These are phyloP conservation scores for Chrysotoxum bicinctum DNA, from an alignment of 2,888 invertebrate genomes.

Conservation along the genomic window DNA sequence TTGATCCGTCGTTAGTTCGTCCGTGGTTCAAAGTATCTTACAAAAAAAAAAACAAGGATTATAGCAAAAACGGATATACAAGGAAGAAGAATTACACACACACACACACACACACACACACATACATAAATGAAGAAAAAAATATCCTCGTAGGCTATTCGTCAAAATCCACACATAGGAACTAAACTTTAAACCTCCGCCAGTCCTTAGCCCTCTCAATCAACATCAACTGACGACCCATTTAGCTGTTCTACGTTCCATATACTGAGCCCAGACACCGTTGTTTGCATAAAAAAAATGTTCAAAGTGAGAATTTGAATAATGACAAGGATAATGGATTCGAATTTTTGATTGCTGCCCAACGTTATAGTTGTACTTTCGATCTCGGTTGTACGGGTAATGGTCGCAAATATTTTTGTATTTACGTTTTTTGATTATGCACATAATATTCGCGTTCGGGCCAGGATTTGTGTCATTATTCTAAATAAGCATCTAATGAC, in stretches of 20 bases:
- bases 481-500: constrained; percentile 51
- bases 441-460: constrained; percentile 16
- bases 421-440: not conserved
- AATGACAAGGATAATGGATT: constrained; percentile 60
- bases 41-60: constrained; percentile 34
- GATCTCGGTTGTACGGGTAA: constrained; percentile 4
- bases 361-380: not conserved
- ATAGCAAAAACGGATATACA: constrained; percentile 24
- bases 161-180: constrained; percentile 23
- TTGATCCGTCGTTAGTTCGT: constrained; percentile 26
- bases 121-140: constrained; percentile 17
- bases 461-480: constrained; percentile 41
- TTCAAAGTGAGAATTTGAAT: constrained; percentile 61
- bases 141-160: constrained; percentile 46
- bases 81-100: constrained; percentile 8
- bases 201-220: not conserved
- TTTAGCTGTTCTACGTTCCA: constrained; percentile 24
- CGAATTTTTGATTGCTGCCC: constrained; percentile 52
- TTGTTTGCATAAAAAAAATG: constrained; percentile 44
- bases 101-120: not conserved
- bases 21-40: constrained; percentile 28
- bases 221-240: not conserved
- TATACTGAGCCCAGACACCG: constrained; percentile 23
- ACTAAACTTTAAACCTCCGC: constrained; percentile 6
- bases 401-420: constrained; percentile 24